phyloP scores from a whole-genome alignment of 2,113 vertebrate species.

The Myiozetetes cayanensis region DNA sequence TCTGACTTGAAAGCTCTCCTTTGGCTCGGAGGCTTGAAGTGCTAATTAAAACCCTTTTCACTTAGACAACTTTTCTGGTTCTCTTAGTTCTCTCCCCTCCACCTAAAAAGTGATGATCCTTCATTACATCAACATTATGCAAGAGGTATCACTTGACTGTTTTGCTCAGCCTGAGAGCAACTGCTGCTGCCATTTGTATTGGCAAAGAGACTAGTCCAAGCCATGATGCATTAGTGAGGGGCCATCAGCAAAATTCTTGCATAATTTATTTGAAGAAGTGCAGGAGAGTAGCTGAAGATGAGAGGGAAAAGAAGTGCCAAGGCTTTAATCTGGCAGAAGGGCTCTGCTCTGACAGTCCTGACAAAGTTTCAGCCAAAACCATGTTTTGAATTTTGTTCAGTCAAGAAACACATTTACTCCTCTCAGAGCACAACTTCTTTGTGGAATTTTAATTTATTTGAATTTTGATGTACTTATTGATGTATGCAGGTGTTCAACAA shows the following conservation, averaged over 20 bases:
- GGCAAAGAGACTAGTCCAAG: not conserved
- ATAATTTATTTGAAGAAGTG: not conserved
- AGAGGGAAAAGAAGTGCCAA: not conserved
- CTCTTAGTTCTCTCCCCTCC: not conserved
- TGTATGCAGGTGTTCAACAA: not conserved
- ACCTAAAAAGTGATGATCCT: not conserved
- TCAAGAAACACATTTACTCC: not conserved
- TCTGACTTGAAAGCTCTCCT: not conserved
- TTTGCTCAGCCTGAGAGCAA: not conserved
- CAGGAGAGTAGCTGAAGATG: not conserved
- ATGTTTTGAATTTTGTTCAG: not conserved
- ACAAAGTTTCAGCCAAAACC: not conserved
- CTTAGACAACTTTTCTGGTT: not conserved
- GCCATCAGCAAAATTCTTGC: not conserved
- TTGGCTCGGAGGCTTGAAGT: not conserved
- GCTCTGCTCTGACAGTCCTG: not conserved
- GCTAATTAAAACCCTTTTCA: slow-evolving; percentile 13
- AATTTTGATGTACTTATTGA: not conserved
- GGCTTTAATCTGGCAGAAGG: not conserved
- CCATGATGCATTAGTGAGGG: not conserved
- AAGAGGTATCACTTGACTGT: not conserved
- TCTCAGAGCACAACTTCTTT: not conserved
- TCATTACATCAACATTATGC: not conserved
- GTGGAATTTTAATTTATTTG: not conserved
- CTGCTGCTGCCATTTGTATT: not conserved